Base-by-base conservation (phyloP, 2,888 invertebrate species). In the Amphimallon solstitiale region DNA sequence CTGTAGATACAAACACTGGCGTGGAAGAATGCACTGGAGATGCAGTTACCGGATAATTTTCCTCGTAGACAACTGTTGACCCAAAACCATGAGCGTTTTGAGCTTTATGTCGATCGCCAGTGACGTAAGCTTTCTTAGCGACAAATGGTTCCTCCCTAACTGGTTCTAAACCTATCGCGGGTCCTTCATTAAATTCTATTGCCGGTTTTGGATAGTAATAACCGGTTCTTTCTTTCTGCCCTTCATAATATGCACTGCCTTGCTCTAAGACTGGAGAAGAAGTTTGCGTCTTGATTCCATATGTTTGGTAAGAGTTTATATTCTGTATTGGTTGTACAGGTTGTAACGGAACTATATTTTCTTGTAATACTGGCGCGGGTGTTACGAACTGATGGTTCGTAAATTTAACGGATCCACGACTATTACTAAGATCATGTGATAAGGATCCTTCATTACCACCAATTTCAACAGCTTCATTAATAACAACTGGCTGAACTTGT, bases 121-220 rank as follows among this genome's bases (percentile, higher is more conserved):
- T 80, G 1, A 79, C 71, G 45, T 81, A 80, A 14, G 79, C 77
- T 59, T 75, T 78, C 68, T 79, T 78, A 40, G 78, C 76, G 2
- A 81, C 76, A 56, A 81, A 78, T 9, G 75, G 76, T 66, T 72
- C 76, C 71, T 81, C 80, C 56, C 74, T 67, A 4, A 79, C 74
- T 14, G 76, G 77, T 70, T 73, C 66, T 17, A 67, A 64, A 23
- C 6, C 6, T 3, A 17, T 12, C 0, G 38, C 19, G n/a, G 29
- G 59, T 34, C 48, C 46, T 45, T 70, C 68, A 29, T 66, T 65
- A 46, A 70, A 68, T 6, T 37, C 52, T 10, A 70, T 48, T 1
- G 48, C 15, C 2, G 69, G 68, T 49, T 66, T 70, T 7, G 62
- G 35, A 34, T 72, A 72, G 12, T 60, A 12, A 49, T 67, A 68